A percentile compares a stretch with the other conserved stretches of the same genome.
Conservation (phyloP, 2,113 vertebrate genomes). For the Sakesphorus luctuosus region DNA sequence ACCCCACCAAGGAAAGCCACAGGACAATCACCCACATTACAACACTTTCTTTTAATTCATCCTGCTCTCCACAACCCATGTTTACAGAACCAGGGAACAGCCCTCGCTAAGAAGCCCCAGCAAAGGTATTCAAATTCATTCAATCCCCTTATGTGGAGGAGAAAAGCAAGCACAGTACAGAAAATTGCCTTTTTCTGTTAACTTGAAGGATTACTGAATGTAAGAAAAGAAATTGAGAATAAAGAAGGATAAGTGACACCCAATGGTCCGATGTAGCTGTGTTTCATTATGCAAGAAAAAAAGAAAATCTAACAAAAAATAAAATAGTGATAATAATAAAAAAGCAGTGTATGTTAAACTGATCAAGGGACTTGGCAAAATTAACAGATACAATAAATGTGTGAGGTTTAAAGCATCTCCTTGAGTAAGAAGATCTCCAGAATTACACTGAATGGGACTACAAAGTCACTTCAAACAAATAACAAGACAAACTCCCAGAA, state of each 20-base stretch:
- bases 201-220: neutral
- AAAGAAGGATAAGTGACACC: neutral
- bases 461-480: neutral
- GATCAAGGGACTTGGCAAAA: neutral
- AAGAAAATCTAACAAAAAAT: neutral
- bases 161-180: neutral
- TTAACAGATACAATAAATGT: neutral
- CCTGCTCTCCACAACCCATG: neutral
- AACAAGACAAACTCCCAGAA: neutral
- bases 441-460: neutral
- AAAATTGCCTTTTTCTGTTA: neutral
- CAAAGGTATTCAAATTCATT: neutral
- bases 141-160: fast-evolving
- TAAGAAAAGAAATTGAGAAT: neutral
- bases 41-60: neutral
- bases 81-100: neutral
- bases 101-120: neutral
- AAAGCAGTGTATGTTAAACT: neutral
- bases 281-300: neutral
- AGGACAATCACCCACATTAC: neutral
- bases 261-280: neutral
- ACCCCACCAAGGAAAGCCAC: neutral
- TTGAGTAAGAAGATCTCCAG: neutral
- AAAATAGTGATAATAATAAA: neutral
- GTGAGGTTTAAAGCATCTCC: neutral